Conservation (phyloP, 2,888 invertebrate genomes). For the Eumacrocentrus americanus region DNA sequence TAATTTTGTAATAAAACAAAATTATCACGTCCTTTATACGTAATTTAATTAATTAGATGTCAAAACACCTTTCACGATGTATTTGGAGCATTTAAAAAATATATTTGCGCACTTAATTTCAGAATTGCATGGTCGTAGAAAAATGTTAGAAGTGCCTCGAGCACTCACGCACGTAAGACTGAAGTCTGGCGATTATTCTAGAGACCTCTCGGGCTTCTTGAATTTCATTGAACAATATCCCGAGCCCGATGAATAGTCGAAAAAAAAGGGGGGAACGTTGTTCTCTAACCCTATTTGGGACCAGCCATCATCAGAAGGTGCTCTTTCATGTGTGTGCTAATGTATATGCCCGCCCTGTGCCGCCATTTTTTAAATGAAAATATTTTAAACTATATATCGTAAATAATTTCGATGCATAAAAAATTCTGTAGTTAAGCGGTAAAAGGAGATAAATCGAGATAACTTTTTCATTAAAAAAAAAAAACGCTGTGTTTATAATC, state of each 20-base stretch:
- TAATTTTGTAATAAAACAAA: too few relatives aligned
- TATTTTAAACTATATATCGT: neutral
- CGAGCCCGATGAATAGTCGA: constrained; percentile 24
- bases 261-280: constrained; percentile 23
- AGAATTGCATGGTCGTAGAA: constrained; percentile 17
- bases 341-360: constrained; percentile 39
- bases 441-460: too few relatives aligned
- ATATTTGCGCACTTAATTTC: neutral
- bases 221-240: constrained; percentile 31
- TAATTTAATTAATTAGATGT: too few relatives aligned
- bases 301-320: constrained; percentile 21
- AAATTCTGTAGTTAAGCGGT: too few relatives aligned
- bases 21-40: too few relatives aligned
- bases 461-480: neutral
- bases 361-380: constrained; percentile 31
- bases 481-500: neutral
- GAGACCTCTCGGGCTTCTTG: constrained; percentile 27
- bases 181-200: constrained; percentile 25
- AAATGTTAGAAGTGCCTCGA: constrained; percentile 28
- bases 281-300: constrained; percentile 27
- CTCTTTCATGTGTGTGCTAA: constrained; percentile 26
- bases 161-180: constrained; percentile 30
- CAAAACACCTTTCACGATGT: too few relatives aligned
- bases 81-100: too few relatives aligned
- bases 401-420: neutral